Conservation (phyloP, 2,113 vertebrate species). For the Nettapus auritus region DNA sequence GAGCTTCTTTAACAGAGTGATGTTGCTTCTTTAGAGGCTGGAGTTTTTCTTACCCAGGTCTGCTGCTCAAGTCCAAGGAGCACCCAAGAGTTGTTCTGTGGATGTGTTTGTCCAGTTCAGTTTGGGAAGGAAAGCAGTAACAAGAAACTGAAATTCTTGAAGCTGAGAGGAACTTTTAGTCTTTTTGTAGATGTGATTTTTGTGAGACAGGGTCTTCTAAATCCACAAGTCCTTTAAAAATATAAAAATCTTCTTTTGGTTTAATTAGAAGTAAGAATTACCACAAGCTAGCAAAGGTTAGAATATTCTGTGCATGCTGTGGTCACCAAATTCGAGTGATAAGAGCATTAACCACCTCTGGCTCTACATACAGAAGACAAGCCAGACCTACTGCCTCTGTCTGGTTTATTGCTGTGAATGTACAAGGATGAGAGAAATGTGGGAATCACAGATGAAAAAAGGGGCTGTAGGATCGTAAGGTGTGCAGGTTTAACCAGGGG, state of each 20-base stretch:
- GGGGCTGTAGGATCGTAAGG: neutral
- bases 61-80: neutral
- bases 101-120: neutral
- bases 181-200: neutral
- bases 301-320: neutral
- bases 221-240: neutral
- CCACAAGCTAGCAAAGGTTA: neutral
- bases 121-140: neutral
- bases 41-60: neutral
- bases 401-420: neutral
- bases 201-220: neutral
- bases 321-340: neutral
- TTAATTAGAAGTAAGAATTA: neutral
- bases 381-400: neutral
- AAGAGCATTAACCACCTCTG: neutral
- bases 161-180: neutral
- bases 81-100: neutral
- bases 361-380: too few species aligned
- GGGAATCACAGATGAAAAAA: neutral
- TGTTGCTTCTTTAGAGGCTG: too few species aligned
- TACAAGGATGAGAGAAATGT: neutral
- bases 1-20: neutral
- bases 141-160: neutral
- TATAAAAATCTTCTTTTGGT: neutral
- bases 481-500: neutral